Base-by-base conservation (phyloP, 2,113 vertebrate species). In the Ciconia maguari region DNA sequence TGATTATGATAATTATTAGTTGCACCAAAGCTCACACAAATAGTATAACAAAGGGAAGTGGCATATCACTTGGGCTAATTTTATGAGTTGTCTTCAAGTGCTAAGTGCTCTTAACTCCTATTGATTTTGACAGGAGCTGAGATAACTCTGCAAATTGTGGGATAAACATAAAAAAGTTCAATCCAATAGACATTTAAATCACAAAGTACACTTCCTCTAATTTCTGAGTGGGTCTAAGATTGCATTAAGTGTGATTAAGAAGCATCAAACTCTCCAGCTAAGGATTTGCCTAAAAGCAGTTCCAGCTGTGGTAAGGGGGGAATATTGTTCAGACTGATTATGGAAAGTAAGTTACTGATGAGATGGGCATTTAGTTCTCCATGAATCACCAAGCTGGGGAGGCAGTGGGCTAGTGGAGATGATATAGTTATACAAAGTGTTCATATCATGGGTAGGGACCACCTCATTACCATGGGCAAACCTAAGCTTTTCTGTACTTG, bases 1-100 rank as follows among this genome's bases (percentile, higher is more conserved):
- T 80, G 34, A 77, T 69, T 86, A 61, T 87, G 57, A 42, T 96
- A 96, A 95, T 91, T 95, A 88, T 83, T 94, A 95, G 48, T 94
- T 96, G 34, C 64, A 79, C 27, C 29, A 78, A 79, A 87, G 18
- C 72, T 55, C 78, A 82, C 81, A 77, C 26, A 72, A 91, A 77
- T 32, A 71, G 70, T 68, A 44, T 72, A 83, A 66, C 52, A 94
- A 94, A 95, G 61, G n/a, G 61, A 84, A 48, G 68, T 70, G 26
- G 7, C 16, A 20, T 46, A 65, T 54, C 80, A 66, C n/a, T 81
- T 14, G 52, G 58, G 55, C 25, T 84, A 55, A 92, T 87, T 84
- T 86, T 70, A 62, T n/a, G 55, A 84, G 32, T 13, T 81, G 29
- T 51, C 52, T 78, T 88, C 42, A 84, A 79, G 60, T 84, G 55